Conservation (phyloP, 92 coral and sea anemone species). For the Plumapathes pennacea region DNA sequence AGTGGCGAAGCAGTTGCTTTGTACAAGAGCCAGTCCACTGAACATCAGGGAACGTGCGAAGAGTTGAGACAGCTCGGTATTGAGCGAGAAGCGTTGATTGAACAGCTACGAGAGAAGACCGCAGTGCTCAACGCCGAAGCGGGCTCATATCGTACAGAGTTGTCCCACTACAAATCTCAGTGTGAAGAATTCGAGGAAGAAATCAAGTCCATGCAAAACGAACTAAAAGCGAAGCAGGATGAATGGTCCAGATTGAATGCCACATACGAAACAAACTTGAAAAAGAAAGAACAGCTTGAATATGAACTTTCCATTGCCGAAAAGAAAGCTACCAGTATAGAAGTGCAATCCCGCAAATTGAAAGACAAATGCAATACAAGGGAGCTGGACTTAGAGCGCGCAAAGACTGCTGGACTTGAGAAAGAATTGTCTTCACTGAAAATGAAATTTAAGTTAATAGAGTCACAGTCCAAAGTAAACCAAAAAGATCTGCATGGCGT, state of each 20-base stretch:
- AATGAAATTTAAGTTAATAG: conserved; percentile 52
- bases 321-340: conserved; percentile 40
- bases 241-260: conserved; percentile 18
- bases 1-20: conserved; percentile 15
- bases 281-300: conserved; percentile 75
- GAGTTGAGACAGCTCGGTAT: conserved; percentile 23
- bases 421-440: conserved; percentile 56
- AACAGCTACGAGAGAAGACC: conserved; percentile 50
- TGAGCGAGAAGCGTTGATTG: conserved; percentile 29
- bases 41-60: conserved; percentile 29
- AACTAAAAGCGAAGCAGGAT: conserved; percentile 22
- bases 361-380: conserved; percentile 31
- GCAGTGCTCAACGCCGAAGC: conserved; percentile 25
- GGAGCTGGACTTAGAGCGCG: conserved; percentile 60
- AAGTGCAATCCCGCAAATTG: conserved; percentile 37
- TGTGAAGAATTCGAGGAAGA: conserved; percentile 53
- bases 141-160: conserved; percentile 43
- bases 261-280: conserved; percentile 41
- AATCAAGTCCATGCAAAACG: conserved; percentile 28
- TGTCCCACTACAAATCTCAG: conserved; percentile 15
- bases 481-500: conserved; percentile 64
- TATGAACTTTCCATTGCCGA: conserved; percentile 39
- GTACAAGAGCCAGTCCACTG: conserved; percentile 36
- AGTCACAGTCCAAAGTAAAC: conserved; percentile 56
- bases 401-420: conserved; percentile 42